A percentile compares a stretch with the other conserved stretches of the same genome.
Conservation (phyloP, 2,797 vertebrate genomes). For the Helarctos malayanus region DNA sequence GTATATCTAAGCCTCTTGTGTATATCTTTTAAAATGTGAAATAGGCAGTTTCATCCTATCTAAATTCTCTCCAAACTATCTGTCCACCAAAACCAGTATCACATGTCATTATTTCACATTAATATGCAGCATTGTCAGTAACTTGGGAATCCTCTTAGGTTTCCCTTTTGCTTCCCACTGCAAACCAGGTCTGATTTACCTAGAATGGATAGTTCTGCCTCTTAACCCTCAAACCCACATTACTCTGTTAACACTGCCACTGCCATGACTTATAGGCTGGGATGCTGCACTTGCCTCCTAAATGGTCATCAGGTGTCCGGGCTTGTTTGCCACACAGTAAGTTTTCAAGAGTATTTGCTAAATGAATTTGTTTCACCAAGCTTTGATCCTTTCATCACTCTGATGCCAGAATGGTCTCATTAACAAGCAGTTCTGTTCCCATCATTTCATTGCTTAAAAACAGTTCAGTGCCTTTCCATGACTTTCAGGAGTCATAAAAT, state of each 20-base stretch:
- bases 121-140: not conserved
- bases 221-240: not conserved
- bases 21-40: not conserved
- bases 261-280: not conserved
- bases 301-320: not conserved
- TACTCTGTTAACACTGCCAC: not conserved
- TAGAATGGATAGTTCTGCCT: not conserved
- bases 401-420: not conserved
- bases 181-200: not conserved
- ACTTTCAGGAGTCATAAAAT: constrained; percentile 33
- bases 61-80: constrained; percentile 1
- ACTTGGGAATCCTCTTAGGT: not conserved
- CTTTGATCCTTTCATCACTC: not conserved
- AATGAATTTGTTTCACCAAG: not conserved
- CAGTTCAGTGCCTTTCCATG: not conserved
- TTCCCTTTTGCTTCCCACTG: not conserved
- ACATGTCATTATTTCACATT: not conserved
- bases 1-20: not conserved
- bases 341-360: constrained; percentile 1
- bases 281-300: not conserved
- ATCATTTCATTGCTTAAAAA: constrained; percentile 46
- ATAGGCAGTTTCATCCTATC: not conserved
- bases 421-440: not conserved
- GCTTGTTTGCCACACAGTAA: not conserved
- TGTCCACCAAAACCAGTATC: not conserved